Conservation (phyloP, 23 tunicate genomes). For the Styela clava region DNA sequence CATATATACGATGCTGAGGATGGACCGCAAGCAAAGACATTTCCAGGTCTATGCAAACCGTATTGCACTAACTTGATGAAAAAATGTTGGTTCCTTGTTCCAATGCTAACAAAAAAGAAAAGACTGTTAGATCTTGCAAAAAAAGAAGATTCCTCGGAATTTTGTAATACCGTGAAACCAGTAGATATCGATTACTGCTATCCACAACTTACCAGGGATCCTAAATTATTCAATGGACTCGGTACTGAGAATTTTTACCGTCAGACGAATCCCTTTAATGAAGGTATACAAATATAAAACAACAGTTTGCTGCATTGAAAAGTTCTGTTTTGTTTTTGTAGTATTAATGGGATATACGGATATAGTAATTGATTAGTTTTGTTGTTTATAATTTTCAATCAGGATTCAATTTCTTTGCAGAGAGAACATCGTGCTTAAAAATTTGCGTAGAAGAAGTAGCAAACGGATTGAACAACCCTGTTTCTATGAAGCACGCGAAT, state of each 20-base stretch:
- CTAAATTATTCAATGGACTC: constrained; percentile 9
- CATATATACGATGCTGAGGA: constrained; percentile 72
- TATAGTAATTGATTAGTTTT: too few species aligned
- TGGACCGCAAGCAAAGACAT: constrained; percentile 16
- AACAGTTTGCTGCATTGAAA: too few species aligned
- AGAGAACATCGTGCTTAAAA: constrained; percentile 17
- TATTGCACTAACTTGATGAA: constrained; percentile 27
- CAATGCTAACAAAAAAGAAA: not conserved
- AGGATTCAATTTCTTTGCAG: too few species aligned
- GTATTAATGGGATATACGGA: too few species aligned
- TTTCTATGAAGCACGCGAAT: constrained; percentile 49
- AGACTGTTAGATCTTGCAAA: not conserved
- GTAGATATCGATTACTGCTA: constrained; percentile 54
- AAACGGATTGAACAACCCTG: constrained; percentile 40
- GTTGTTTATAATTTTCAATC: too few species aligned
- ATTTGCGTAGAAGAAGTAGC: constrained; percentile 77
- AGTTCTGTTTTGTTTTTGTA: too few species aligned
- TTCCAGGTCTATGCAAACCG: constrained; percentile 56
- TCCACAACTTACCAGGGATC: constrained; percentile 30
- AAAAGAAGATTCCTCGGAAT: not conserved
- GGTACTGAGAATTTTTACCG: constrained; percentile 9
- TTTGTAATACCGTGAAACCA: constrained; percentile 15
- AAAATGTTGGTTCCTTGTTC: not conserved
- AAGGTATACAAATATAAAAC: too few species aligned
- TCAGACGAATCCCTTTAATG: constrained; percentile 2